Conservation (phyloP, 1,140 invertebrate species). For the Penaeus chinensis region DNA sequence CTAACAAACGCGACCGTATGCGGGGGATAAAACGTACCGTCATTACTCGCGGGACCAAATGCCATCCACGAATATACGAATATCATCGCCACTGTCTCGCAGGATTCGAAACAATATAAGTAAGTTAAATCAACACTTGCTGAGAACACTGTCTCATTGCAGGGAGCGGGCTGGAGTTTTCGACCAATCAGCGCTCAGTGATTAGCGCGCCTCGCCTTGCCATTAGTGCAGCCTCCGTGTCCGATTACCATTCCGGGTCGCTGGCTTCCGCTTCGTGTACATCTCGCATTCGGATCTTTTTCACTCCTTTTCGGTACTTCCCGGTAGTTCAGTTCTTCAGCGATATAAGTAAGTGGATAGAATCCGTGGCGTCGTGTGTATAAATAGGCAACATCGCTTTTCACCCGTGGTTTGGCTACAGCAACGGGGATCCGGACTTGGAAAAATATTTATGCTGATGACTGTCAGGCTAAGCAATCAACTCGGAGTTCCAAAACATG, state of each 20-base stretch:
- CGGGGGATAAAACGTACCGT: not conserved
- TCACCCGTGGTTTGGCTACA: too few relatives aligned
- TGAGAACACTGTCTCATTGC: constrained; percentile 63
- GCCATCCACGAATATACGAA: not conserved
- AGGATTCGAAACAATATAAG: constrained; percentile 36
- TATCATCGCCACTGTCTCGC: not conserved
- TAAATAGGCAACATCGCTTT: too few relatives aligned
- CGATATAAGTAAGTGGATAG: not conserved
- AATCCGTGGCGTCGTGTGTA: too few relatives aligned
- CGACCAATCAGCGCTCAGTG: constrained; percentile 64
- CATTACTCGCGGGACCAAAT: not conserved
- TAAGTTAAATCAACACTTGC: constrained; percentile 45
- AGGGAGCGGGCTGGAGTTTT: constrained; percentile 58
- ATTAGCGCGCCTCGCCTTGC: constrained; percentile 63
- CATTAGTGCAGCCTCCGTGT: constrained; percentile 63
- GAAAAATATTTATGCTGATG: constrained; percentile 63
- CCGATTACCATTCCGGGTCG: constrained; percentile 41
- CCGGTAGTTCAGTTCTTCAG: not conserved
- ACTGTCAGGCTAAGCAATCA: constrained; percentile 61
- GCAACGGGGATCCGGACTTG: constrained; percentile 18
- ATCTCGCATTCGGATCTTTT: too few relatives aligned
- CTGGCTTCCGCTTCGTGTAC: constrained; percentile 41
- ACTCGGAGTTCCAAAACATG: constrained; percentile 62
- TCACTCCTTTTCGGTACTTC: too few relatives aligned
- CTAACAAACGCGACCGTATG: not conserved